Percentiles rank a stretch among this genome's conserved stretches.
These are phyloP conservation scores for Felis chaus DNA, from an alignment of 2,113 vertebrate genomes.

Conservation along the genomic window DNA sequence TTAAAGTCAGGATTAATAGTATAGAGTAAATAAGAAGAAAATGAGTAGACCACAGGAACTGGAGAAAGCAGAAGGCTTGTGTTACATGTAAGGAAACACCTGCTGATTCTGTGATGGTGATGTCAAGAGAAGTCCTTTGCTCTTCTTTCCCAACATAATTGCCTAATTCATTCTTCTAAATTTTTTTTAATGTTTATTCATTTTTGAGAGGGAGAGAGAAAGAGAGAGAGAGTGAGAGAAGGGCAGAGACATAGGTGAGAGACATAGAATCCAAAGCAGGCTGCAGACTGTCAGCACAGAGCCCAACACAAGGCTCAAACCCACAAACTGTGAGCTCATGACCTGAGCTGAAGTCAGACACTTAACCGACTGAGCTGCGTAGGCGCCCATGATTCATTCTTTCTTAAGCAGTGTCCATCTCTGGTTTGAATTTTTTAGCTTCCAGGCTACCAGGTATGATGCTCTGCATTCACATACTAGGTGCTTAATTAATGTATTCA, in stretches of 20 bases:
- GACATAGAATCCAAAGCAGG: no score
- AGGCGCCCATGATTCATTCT: not conserved
- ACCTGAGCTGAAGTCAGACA: no score
- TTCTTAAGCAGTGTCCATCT: not conserved
- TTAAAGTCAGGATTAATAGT: not conserved
- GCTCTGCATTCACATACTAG: not conserved
- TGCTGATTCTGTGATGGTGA: not conserved
- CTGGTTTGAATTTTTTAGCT: not conserved
- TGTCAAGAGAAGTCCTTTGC: not conserved
- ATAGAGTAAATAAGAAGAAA: constrained; percentile 8
- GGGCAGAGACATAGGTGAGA: no score
- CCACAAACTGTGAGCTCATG: no score
- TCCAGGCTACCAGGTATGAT: not conserved
- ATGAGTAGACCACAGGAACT: not conserved
- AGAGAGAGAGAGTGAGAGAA: no score
- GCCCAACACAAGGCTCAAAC: no score
- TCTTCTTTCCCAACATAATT: not conserved
- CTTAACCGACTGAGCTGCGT: no score
- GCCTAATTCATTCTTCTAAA: not conserved
- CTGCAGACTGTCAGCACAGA: no score
- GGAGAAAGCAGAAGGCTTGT: not conserved
- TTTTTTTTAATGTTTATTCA: no score
- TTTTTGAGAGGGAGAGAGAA: no score
- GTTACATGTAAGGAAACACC: not conserved
- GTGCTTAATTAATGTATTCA: not conserved